Base-by-base conservation (phyloP, 2,113 vertebrate species). In the Crotalus tigris region DNA sequence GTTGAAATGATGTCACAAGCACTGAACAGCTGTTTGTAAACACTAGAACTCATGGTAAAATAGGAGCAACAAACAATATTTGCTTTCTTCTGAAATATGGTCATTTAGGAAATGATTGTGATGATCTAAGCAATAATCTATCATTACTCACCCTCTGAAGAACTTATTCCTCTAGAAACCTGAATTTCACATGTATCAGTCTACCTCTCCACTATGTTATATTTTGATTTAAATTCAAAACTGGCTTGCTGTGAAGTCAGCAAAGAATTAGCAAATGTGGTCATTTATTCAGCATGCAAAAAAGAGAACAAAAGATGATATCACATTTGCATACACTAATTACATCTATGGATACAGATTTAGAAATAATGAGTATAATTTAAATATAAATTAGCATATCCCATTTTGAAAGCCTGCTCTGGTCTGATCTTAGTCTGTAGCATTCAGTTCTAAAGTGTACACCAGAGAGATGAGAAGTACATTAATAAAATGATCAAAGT, bases 101-200 rank as follows among this genome's bases (percentile, higher is more conserved):
- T 46, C 61, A 75, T 61, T 49, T 92, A 55, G 61, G 15, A 88
- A 92, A 92, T 85, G 49, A 21, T 53, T 90, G 33, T 93, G n/a
- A 87, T 94, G 92, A 93, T 93, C 51, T 87, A 58, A 87, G 54
- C 85, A 81, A 81, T 1, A 0, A n/a, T 58, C 26, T 26, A 61
- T 86, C 88, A 87, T 61, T 87, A n/a, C 0, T 0, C 0, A 4
- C 0, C 0, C 54, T 0, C 0, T 55, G 15, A 54, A 54, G 87
- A 90, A 24, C 58, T 26, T 91, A 69, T 91, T 55, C 11, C 89
- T 92, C 49, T 11, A 61, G 3, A 53, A 94, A 26, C 24, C 0
- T 0, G 58, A 57, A 2, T 0, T 10, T 85, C 26, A 61, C 87
- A 49, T 58, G 46, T 0, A 0, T 87, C 57, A 39, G 75, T 0